These are phyloP conservation scores for Urocitellus parryii DNA, from an alignment of 2,113 vertebrate genomes.

Conservation along the genomic window DNA sequence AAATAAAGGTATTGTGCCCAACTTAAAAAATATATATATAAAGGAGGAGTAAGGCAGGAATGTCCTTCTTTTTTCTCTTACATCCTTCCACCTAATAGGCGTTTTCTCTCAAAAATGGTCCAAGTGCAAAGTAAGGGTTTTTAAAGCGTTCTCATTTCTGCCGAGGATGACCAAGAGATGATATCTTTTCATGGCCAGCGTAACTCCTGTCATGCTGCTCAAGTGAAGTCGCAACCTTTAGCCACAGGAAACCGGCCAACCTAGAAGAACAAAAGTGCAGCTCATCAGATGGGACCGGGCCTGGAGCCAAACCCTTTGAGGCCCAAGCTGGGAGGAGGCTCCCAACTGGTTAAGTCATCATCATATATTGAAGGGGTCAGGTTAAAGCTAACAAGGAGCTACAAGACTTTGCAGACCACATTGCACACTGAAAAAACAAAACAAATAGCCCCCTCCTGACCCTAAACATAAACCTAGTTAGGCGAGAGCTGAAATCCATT, in stretches of 20 bases:
- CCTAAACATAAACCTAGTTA: neutral
- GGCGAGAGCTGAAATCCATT: neutral
- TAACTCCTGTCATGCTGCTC: neutral
- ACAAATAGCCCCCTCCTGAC: neutral
- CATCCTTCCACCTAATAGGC: neutral
- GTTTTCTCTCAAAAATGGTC: neutral
- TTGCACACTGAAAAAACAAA: neutral
- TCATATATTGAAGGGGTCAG: neutral
- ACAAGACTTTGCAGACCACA: neutral
- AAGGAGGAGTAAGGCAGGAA: neutral
- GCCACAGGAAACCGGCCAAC: slow-evolving; percentile 41
- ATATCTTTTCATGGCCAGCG: slow-evolving; percentile 11
- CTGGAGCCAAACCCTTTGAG: neutral
- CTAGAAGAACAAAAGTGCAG: slow-evolving; percentile 31
- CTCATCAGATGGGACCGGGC: neutral
- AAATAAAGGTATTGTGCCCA: too few relatives aligned
- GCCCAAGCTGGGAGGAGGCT: neutral
- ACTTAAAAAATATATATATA: neutral
- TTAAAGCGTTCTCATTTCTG: neutral
- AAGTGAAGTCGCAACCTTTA: slow-evolving; percentile 28
- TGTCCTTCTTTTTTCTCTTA: neutral
- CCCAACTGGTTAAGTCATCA: neutral
- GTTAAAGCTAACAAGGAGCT: neutral
- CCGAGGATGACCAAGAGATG: neutral
- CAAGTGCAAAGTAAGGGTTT: slow-evolving; percentile 8